phyloP scores from a whole-genome alignment of 37 sponge, comb jelly and placozoan genomes.

The Agelas oroides region DNA sequence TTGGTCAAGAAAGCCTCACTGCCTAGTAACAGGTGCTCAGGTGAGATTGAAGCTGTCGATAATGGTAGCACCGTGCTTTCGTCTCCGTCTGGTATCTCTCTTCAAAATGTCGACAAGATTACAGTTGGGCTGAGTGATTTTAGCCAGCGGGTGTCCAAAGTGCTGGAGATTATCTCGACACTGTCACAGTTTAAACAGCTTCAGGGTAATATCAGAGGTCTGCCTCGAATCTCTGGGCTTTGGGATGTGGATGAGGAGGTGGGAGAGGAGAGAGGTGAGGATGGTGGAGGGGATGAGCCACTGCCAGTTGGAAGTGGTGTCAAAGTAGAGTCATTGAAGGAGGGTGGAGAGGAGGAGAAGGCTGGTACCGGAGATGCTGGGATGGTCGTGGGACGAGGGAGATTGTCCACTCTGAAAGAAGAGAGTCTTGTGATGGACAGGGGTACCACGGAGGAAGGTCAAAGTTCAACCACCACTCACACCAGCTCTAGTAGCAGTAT shows the following conservation, averaged over 20 bases:
- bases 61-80: background rate
- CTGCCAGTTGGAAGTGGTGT: too few relatives aligned
- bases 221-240: constrained; percentile 54
- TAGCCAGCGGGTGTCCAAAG: constrained; percentile 26
- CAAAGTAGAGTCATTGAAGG: background rate
- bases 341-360: background rate
- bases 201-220: constrained; percentile 33
- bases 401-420: constrained; percentile 25
- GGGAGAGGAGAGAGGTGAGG: background rate
- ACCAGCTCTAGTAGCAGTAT: background rate
- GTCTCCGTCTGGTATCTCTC: constrained; percentile 21
- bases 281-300: background rate
- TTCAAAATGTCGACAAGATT: constrained; percentile 37
- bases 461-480: background rate
- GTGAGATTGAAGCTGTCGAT: background rate
- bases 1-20: background rate
- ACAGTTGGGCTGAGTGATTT: constrained; percentile 35
- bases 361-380: background rate
- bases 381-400: too few relatives aligned
- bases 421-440: constrained; percentile 13
- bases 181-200: constrained; percentile 57
- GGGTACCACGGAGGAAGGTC: too few relatives aligned
- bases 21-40: background rate
- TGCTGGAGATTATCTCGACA: constrained; percentile 55
- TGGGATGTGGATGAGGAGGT: constrained; percentile 2